Base-by-base conservation (phyloP, 1,140 invertebrate species). In the Oryzaephilus surinamensis region DNA sequence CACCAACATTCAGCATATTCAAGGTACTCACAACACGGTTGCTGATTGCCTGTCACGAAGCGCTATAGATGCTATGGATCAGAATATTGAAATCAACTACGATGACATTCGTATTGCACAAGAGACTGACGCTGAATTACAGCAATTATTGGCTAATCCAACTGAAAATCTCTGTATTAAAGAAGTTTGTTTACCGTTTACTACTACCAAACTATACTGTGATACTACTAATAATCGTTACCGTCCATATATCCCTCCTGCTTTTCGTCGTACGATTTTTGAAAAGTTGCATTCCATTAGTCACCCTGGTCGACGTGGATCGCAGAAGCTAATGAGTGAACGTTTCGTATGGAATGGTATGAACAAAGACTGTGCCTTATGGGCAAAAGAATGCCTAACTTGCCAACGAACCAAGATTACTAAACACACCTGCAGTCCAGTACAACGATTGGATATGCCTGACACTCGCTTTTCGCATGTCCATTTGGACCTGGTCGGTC, bases 401-500 rank as follows among this genome's bases (percentile, higher is more conserved):
- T 54, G 51, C 17, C 51, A 51, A 37, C 19, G 32, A 20, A 13
- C 37, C 1, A 52, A 52, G 16, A 37, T 48, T 4, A 10, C 28
- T 7, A 26, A 32, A 8, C 41, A 51, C 38, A 46, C 43, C 11
- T 5, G 18, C 32, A 0, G 37, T 6, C 21, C 32, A 30, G 14
- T 45, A 2, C n/a, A 32, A 29, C 11, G n/a, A 19, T 38, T 43
- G 34, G 8, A 39, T 4, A 12, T 43, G 21, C 4, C 43, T 10
- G 28, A 32, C 5, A 18, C n/a, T 18, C 28, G 42, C 7, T 50
- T 45, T 34, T 18, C 44, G 2, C 60, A 67, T 36, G 45, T 72
- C 0, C 63, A 73, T 45, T 41, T 72, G 0, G 70, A 74, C 48
- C 51, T 74, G 1, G 51, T 73, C 6, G 62, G 65, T 0, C 67